Percentiles rank a stretch among this genome's conserved stretches.
Evolutionary conservation across 2,113 vertebrate genomes (phyloP).

Genomic region (Salvelinus sp.): DNA sequence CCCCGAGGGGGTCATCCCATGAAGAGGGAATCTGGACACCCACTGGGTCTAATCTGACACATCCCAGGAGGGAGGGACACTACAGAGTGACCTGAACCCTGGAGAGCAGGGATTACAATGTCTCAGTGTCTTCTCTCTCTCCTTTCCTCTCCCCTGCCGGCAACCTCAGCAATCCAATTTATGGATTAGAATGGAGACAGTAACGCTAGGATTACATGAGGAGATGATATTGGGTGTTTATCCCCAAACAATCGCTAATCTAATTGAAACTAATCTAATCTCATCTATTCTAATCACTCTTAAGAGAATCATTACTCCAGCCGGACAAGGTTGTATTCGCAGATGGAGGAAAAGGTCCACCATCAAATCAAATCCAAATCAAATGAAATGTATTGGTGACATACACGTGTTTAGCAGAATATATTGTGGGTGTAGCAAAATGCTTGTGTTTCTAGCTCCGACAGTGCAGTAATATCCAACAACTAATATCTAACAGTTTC

Average conservation of each 20-base stretch:
- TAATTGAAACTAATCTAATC: slow-evolving; percentile 60
- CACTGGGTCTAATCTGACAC: slow-evolving; percentile 22
- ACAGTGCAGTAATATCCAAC: too few species aligned
- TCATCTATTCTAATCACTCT: slow-evolving; percentile 49
- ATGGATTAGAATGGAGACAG: slow-evolving; percentile 37
- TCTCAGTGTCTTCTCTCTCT: neutral
- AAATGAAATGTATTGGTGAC: too few species aligned
- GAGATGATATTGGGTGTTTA: slow-evolving; percentile 59
- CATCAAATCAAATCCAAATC: too few species aligned
- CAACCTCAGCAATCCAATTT: slow-evolving; percentile 16
- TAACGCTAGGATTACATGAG: slow-evolving; percentile 48
- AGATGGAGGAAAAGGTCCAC: neutral
- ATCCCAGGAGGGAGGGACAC: neutral
- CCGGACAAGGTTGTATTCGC: neutral
- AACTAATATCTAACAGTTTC: too few species aligned
- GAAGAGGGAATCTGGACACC: slow-evolving; percentile 1
- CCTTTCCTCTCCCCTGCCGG: neutral
- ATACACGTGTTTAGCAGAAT: too few species aligned
- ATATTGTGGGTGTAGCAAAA: too few species aligned
- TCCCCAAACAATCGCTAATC: slow-evolving; percentile 65
- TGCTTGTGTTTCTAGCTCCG: too few species aligned
- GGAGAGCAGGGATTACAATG: neutral
- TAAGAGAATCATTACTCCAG: slow-evolving; percentile 7
- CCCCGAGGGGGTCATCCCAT: neutral
- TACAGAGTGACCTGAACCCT: too few species aligned